Evolutionary conservation across 2,888 invertebrate genomes (phyloP).

Genomic region (Gryllus longicercus): DNA sequence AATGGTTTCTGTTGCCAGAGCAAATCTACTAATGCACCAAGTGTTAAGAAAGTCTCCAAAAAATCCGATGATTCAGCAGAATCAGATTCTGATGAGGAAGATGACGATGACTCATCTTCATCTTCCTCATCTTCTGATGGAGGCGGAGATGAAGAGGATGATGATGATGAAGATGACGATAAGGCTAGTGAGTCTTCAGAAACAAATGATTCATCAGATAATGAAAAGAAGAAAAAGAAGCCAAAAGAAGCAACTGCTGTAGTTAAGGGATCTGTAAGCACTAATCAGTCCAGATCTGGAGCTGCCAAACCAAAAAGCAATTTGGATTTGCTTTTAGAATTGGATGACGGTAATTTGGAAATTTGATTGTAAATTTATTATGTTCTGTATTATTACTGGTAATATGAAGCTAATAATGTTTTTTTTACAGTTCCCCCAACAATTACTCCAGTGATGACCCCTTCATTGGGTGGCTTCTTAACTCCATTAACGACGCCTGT

Average conservation of each 20-base stretch:
- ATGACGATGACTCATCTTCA: not conserved
- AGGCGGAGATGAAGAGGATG: slow-evolving; percentile 32
- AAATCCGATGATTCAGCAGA: not conserved
- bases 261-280: not conserved
- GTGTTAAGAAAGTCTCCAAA: not conserved
- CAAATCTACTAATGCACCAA: no score
- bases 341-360: slow-evolving; percentile 60
- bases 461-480: slow-evolving; percentile 74
- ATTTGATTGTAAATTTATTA: not conserved
- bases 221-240: slow-evolving; percentile 45
- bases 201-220: slow-evolving; percentile 51
- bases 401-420: slow-evolving; percentile 3
- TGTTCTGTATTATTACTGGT: slow-evolving; percentile 9
- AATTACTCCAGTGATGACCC: slow-evolving; percentile 73
- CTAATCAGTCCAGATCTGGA: not conserved
- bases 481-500: slow-evolving; percentile 55
- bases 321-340: slow-evolving; percentile 76
- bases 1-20: no score
- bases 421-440: slow-evolving; percentile 53
- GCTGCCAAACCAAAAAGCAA: slow-evolving; percentile 55
- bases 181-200: slow-evolving; percentile 34
- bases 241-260: slow-evolving; percentile 40
- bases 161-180: slow-evolving; percentile 39
- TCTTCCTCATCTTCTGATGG: not conserved
- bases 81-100: not conserved